Base-by-base conservation (phyloP, 2,888 invertebrate genomes). In the Drosophila nr. fundita region DNA sequence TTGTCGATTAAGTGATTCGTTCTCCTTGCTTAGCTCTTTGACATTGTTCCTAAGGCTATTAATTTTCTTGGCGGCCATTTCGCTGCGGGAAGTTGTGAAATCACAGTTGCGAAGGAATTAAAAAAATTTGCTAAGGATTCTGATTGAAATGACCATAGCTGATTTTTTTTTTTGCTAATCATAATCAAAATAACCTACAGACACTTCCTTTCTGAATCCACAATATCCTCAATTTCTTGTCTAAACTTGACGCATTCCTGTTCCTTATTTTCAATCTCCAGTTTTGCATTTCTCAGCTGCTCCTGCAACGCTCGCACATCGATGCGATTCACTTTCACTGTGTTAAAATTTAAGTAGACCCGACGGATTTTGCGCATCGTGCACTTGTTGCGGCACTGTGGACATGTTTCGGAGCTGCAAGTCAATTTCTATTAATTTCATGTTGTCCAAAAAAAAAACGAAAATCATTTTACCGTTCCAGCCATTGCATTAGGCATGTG, bases 331-430 rank as follows among this genome's bases (percentile, higher is more conserved):
- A 93, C 93, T 76, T 95, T 95, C 58, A 94, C 94, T 58, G 95
- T 95, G 2, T 95, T 93, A 65, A 94, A 90, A 69, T 95, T 96
- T 0, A 96, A 96, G 85, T 94, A 97, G 1, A 97, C 90, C 6
- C 95, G 94, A 82, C 95, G 95, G 80, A 96, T 95, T 69, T 94
- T 94, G 59, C 94, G 94, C 11, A 94, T 94, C 0, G 95, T 95
- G 36, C 95, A 95, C 92, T 94, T 96, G 81, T 95, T 94, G 18
- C 97, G 94, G 89, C 97, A 97, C 93, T 97, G 96, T 0, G 97
- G 97, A 81, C 97, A 97, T 15, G 95, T 94, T 90, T 95, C 95
- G 0, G 96, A 96, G 86, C 97, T 92, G 69, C 2, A 75, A 72
- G 2, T 2, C 13, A 27, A 10, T 45, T 34, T 38, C 4, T n/a